Percentiles rank a stretch among this genome's conserved stretches.
Evolutionary conservation across 1,140 invertebrate species (phyloP).

Genomic region (Drosophila nannoptera): DNA sequence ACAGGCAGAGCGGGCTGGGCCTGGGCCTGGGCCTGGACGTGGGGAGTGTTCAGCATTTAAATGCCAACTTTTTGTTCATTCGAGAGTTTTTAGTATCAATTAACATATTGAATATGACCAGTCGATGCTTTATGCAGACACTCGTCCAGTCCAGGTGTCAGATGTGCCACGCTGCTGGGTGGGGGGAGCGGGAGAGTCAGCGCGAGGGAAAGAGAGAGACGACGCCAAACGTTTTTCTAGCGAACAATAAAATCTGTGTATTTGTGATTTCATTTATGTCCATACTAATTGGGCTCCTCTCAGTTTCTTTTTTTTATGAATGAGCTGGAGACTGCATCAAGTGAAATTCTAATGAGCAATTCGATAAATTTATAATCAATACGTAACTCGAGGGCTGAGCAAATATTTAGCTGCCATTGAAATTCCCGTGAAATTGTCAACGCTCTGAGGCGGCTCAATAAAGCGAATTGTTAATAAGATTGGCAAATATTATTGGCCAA

Average conservation of each 20-base stretch:
- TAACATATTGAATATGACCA: slow-evolving; percentile 64
- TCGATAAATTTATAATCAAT: slow-evolving; percentile 32
- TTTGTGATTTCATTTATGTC: slow-evolving; percentile 55
- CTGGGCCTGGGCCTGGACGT: not conserved
- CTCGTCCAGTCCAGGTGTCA: slow-evolving; percentile 40
- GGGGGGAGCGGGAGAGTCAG: no score
- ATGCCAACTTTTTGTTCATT: slow-evolving; percentile 36
- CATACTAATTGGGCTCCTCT: slow-evolving; percentile 41
- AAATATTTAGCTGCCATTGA: slow-evolving; percentile 53
- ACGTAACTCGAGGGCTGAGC: slow-evolving; percentile 15
- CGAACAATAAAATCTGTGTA: slow-evolving; percentile 48
- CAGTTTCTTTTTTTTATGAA: slow-evolving; percentile 30
- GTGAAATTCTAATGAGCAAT: slow-evolving; percentile 55
- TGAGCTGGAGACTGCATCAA: slow-evolving; percentile 23
- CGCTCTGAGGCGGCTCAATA: slow-evolving; percentile 33
- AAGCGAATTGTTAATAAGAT: slow-evolving; percentile 57
- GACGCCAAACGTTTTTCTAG: slow-evolving; percentile 22
- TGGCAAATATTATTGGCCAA: slow-evolving; percentile 56
- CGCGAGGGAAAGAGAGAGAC: slow-evolving; percentile 14
- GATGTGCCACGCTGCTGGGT: slow-evolving; percentile 41
- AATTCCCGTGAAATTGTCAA: slow-evolving; percentile 61
- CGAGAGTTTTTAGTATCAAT: slow-evolving; percentile 67
- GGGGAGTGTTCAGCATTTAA: slow-evolving; percentile 35
- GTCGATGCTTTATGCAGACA: slow-evolving; percentile 37
- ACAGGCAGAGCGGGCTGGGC: slow-evolving; percentile 32